Base-by-base conservation (phyloP, 2,113 vertebrate species). In the Sprattus sprattus region DNA sequence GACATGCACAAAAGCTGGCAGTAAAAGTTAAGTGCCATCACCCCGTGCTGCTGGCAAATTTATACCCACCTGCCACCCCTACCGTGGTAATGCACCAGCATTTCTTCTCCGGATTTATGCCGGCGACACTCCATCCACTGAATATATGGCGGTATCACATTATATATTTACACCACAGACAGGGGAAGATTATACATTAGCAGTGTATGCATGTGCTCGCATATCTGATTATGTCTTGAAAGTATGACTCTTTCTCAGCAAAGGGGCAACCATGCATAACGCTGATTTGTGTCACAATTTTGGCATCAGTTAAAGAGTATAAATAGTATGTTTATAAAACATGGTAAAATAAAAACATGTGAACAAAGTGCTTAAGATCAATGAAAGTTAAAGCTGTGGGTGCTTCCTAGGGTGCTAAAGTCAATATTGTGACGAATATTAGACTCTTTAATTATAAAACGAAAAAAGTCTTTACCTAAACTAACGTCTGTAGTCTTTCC, bases 1-100 rank as follows among this genome's bases (percentile, higher is more conserved):
- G 64, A 71, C 64, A 71, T 25, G 11, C 64, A 32, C 64, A 71
- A 71, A 71, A 71, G 64, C 64, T 71, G 64, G 64, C 64, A 71
- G 64, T 71, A 71, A 71, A 71, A 71, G n/a, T 71, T 25, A 32
- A 71, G 64, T 28, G 64, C n/a, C 64, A 25, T 25, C 28, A 25
- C 64, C 64, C n/a, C 25, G 64, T 8, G 25, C 28, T 3, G 1
- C 7, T 25, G 64, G n/a, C 64, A 71, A 25, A 71, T 71, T 71
- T 71, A 71, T 25, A 71, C 64, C 64, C 64, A 71, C 64, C 64
- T 71, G 64, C 64, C 28, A 71, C n/a, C 64, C 64, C 25, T 11
- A 25, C 64, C 8, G 64, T 13, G 25, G n/a, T 28, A 71, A 25
- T 28, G 64, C 28, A 3, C 6, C 28, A 7, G 10, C 25, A 4